A percentile compares a stretch with the other conserved stretches of the same genome.
Evolutionary conservation across 2,888 invertebrate species (phyloP).

Genomic region (Seladonia tumulorum): DNA sequence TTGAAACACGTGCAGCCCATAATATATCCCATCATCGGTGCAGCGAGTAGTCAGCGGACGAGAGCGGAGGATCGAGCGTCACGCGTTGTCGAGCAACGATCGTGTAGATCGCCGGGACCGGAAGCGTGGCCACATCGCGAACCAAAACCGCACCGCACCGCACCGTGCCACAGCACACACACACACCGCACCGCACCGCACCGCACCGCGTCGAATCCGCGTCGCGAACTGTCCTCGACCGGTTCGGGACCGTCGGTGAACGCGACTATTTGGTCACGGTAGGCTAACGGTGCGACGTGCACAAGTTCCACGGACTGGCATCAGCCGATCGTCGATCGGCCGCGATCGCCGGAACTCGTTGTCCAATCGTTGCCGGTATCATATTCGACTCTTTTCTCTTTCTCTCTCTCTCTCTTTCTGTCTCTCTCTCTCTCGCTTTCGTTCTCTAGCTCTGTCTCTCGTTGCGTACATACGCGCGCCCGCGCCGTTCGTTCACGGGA

Average conservation of each 20-base stretch:
- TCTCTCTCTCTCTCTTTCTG: background rate
- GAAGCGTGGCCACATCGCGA: constrained; percentile 72
- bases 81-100: constrained; percentile 36
- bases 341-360: constrained; percentile 42
- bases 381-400: constrained; percentile 1
- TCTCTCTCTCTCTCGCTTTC: background rate
- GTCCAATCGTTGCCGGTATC: constrained; percentile 18
- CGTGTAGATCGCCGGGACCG: constrained; percentile 56
- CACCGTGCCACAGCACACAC: background rate
- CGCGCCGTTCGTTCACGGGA: constrained; percentile 21
- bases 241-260: constrained; percentile 31
- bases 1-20: constrained; percentile 97
- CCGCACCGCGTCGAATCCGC: background rate
- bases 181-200: background rate
- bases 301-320: constrained; percentile 18
- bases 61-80: constrained; percentile 4
- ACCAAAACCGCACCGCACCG: constrained; percentile 59
- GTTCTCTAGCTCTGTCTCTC: background rate
- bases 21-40: constrained; percentile 96
- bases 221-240: constrained; percentile 21
- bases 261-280: constrained; percentile 45
- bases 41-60: constrained; percentile 35
- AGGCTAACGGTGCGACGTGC: constrained; percentile 53
- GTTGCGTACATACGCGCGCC: constrained; percentile 5
- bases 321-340: constrained; percentile 28